Evolutionary conservation across 2,888 invertebrate genomes (phyloP), one percentile per base, ranked within the genome.

Genomic region (Aradus depressus): DNA sequence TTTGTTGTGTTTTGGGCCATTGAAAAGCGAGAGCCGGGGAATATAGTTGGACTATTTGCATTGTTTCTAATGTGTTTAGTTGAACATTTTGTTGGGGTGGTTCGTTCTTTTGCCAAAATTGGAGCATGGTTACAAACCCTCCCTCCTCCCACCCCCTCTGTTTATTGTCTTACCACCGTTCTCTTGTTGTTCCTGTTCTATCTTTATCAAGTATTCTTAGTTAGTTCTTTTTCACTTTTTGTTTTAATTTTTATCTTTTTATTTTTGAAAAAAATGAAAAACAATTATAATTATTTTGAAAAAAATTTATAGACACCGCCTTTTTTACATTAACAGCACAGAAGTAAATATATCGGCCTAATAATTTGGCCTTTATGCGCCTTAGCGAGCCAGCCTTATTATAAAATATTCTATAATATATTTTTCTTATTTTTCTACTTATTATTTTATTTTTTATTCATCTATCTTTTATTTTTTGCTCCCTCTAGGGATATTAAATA

Each of bases 51-150:
- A 49, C 45, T 50, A 52, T 50, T 52, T 55, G 55, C 55, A 55
- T 55, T 54, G n/a, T n/a, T n/a, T 55, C 52, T 52, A 48, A 55
- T 55, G 55, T 55, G 55, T 55, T 55, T 55, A 52, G 54, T 44
- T 54, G 52, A 52, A 50, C 37, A 34, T 38, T 52, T 53, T 45
- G 50, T 55, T 55, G 55, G n/a, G 55, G 55, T 55, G 55, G 55
- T 47, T 55, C 55, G 55, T 55, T 55, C 55, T 55, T 55, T 55
- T 55, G 55, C 50, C 52, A n/a, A 52, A 52, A 45, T 52, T 52
- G 52, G 49, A 55, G 55, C 55, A 52, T 55, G 55, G 34, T 50
- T 50, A 42, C 43, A 38, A 42, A 50, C 32, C 32, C 50, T 18
- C 34, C 34, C 18, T 51, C 45, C 43, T 37, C 51, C 51, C 38